Conservation (phyloP, 2,113 vertebrate genomes). For the Python bivittatus region DNA sequence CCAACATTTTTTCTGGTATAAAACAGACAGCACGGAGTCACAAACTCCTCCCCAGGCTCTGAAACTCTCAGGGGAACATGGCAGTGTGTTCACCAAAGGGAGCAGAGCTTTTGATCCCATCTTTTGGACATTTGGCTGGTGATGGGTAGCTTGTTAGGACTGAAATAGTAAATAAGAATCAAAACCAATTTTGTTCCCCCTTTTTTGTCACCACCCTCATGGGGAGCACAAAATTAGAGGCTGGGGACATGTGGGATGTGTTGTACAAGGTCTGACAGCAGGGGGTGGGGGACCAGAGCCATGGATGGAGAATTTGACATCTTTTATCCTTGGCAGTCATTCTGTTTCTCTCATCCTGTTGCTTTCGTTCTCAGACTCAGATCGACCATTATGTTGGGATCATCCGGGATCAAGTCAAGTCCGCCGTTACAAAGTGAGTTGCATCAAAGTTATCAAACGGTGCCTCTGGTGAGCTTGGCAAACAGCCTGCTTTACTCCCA, state of each 20-base stretch:
- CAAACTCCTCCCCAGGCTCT: not conserved
- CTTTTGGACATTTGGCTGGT: not conserved
- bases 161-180: not conserved
- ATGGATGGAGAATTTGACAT: not conserved
- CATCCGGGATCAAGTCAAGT: constrained; percentile 80
- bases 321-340: not conserved
- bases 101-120: not conserved
- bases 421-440: constrained; percentile 85
- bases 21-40: not conserved
- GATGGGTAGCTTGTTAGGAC: not conserved
- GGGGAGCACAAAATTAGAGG: not conserved
- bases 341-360: not conserved
- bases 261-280: not conserved
- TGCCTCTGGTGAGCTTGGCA: not conserved
- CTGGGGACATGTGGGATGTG: not conserved
- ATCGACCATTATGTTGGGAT: constrained; percentile 87
- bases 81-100: not conserved
- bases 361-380: constrained; percentile 77
- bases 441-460: fast-evolving
- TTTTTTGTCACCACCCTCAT: not conserved
- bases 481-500: not conserved
- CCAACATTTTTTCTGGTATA: not conserved
- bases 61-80: not conserved
- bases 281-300: not conserved
- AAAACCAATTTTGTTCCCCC: not conserved